Evolutionary conservation across 2,797 vertebrate genomes (phyloP).

Genomic region (Typhlichthys eigenmanni): DNA sequence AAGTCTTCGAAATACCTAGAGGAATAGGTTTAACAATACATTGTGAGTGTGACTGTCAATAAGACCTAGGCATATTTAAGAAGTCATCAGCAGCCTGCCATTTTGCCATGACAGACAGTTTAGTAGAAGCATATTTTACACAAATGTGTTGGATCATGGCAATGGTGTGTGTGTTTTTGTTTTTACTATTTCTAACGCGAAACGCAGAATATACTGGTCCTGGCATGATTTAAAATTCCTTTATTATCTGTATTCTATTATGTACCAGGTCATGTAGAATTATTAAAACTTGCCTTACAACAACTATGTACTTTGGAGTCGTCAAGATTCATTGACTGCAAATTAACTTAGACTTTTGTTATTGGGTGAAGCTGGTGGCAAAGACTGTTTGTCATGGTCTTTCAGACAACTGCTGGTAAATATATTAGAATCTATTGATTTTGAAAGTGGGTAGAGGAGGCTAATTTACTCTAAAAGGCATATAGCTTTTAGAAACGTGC

Average conservation of each 20-base stretch:
- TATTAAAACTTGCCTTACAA: slow-evolving; percentile 42
- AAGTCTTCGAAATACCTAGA: slow-evolving; percentile 29
- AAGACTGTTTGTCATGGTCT: slow-evolving; percentile 53
- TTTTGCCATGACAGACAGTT: not conserved
- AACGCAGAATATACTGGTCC: no score
- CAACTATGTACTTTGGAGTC: slow-evolving; percentile 59
- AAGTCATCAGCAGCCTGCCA: slow-evolving; percentile 4
- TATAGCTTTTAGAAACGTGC: not conserved
- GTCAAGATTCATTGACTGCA: slow-evolving; percentile 73
- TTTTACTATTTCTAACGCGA: no score
- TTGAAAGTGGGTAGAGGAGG: slow-evolving; percentile 45
- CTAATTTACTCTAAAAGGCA: slow-evolving; percentile 58
- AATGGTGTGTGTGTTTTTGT: no score
- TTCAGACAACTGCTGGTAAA: slow-evolving; percentile 49
- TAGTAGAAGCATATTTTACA: no score
- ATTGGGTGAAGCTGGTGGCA: slow-evolving; percentile 49
- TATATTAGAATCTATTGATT: slow-evolving; percentile 61
- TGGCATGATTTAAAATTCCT: slow-evolving; percentile 57
- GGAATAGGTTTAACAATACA: slow-evolving; percentile 8
- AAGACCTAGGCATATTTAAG: not conserved
- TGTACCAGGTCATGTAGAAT: slow-evolving; percentile 49
- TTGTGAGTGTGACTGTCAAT: not conserved
- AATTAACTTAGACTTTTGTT: slow-evolving; percentile 55
- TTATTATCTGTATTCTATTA: slow-evolving; percentile 55
- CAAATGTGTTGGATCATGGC: no score